Evolutionary conservation across 2,113 vertebrate genomes (phyloP).

Genomic region (Chaetops frenatus): DNA sequence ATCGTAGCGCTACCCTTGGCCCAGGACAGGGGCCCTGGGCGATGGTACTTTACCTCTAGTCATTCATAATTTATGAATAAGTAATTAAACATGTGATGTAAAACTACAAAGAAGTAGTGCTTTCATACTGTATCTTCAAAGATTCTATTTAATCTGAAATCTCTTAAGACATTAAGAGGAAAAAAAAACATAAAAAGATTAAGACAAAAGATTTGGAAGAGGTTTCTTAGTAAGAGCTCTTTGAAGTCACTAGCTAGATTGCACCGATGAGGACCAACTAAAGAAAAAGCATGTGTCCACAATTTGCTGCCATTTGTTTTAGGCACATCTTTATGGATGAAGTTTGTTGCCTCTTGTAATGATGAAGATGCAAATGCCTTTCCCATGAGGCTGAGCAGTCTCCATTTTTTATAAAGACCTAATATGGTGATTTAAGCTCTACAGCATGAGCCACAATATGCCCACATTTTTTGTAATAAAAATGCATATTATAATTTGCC

Average conservation of each 20-base stretch:
- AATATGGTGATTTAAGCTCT: slow-evolving; percentile 46
- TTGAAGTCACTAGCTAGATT: slow-evolving; percentile 24
- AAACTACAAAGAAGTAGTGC: neutral
- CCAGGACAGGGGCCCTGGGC: neutral
- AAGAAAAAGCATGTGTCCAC: slow-evolving; percentile 47
- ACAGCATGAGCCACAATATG: slow-evolving; percentile 22
- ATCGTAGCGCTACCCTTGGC: neutral
- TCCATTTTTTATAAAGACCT: slow-evolving; percentile 9
- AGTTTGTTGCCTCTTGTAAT: slow-evolving; percentile 36
- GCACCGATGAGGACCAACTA: slow-evolving; percentile 40
- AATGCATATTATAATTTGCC: neutral
- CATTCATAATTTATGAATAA: slow-evolving; percentile 11
- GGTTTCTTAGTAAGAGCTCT: neutral
- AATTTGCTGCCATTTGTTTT: slow-evolving; percentile 57
- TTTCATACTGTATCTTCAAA: slow-evolving; percentile 13
- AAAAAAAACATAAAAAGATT: neutral
- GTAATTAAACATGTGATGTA: neutral
- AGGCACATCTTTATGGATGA: slow-evolving; percentile 52
- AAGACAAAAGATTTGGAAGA: slow-evolving; percentile 1
- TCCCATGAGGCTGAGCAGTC: slow-evolving; percentile 10
- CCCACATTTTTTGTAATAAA: neutral
- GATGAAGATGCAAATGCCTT: slow-evolving; percentile 49
- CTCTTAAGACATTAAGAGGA: neutral
- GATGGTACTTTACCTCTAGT: neutral
- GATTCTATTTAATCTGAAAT: neutral